Conservation (phyloP, 2,797 vertebrate species). For the Sebastes cheni region DNA sequence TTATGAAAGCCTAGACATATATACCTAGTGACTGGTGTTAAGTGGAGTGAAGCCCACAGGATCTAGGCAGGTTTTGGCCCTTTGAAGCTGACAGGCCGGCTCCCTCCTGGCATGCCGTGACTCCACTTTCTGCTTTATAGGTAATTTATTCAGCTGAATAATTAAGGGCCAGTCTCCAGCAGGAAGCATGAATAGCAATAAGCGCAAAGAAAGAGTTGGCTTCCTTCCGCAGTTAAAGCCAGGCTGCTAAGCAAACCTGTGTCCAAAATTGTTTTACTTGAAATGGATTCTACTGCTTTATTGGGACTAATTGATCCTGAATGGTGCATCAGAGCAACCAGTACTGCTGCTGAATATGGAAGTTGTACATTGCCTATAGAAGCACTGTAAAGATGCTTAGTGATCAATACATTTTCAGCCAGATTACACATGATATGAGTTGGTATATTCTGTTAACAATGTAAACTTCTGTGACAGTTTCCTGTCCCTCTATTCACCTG, state of each 20-base stretch:
- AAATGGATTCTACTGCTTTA: slow-evolving; percentile 50
- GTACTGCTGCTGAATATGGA: neutral
- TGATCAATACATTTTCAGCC: neutral
- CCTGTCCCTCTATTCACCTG: neutral
- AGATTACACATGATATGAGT: neutral
- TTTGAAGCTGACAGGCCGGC: slow-evolving; percentile 80
- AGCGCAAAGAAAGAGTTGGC: slow-evolving; percentile 56
- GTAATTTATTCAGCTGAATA: slow-evolving; percentile 83
- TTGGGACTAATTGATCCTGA: slow-evolving; percentile 24
- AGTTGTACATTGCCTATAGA: neutral
- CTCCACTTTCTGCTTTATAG: slow-evolving; percentile 76
- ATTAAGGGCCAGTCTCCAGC: slow-evolving; percentile 72
- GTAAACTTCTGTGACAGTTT: neutral
- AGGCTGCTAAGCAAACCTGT: slow-evolving; percentile 51
- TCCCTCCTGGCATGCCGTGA: slow-evolving; percentile 75
- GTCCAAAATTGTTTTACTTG: slow-evolving; percentile 45
- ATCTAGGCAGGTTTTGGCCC: slow-evolving; percentile 69
- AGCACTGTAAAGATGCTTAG: neutral
- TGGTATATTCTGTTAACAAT: neutral
- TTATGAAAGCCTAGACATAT: slow-evolving; percentile 75
- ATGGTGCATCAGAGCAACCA: slow-evolving; percentile 3
- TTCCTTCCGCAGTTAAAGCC: slow-evolving; percentile 58
- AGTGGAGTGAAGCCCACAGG: slow-evolving; percentile 77
- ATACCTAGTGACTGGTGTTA: slow-evolving; percentile 79
- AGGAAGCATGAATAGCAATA: slow-evolving; percentile 78